These are phyloP conservation scores for Acipenser transmontanus DNA, from an alignment of 2,797 vertebrate genomes.

Conservation along the genomic window DNA sequence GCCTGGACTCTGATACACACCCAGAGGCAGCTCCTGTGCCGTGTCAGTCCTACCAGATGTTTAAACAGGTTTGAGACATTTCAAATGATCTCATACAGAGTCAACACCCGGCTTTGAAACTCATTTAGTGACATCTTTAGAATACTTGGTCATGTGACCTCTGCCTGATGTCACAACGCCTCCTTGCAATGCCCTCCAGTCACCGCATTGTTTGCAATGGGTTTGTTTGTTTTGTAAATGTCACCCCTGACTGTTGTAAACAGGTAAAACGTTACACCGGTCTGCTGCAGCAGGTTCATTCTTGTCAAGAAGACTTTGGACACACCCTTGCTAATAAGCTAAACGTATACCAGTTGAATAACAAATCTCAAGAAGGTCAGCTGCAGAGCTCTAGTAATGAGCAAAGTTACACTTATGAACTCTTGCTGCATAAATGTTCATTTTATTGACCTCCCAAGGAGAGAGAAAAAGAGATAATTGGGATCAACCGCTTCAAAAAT, in stretches of 20 bases:
- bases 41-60: neutral
- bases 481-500: neutral
- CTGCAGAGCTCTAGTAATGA: neutral
- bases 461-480: neutral
- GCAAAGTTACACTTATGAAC: neutral
- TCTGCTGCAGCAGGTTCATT: too few species aligned
- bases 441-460: neutral
- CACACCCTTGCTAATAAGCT: neutral
- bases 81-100: neutral
- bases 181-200: neutral
- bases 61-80: neutral
- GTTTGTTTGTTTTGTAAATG: neutral
- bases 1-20: neutral
- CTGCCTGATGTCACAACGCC: neutral
- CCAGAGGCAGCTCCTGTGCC: neutral
- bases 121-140: conserved; percentile 4
- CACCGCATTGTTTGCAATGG: neutral
- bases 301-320: too few species aligned
- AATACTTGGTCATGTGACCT: conserved; percentile 4
- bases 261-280: too few species aligned
- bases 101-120: neutral
- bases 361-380: neutral
- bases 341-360: neutral
- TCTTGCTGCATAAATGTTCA: neutral
- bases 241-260: neutral